Evolutionary conservation across 2,888 invertebrate species (phyloP).

Genomic region (Eilema caniola): DNA sequence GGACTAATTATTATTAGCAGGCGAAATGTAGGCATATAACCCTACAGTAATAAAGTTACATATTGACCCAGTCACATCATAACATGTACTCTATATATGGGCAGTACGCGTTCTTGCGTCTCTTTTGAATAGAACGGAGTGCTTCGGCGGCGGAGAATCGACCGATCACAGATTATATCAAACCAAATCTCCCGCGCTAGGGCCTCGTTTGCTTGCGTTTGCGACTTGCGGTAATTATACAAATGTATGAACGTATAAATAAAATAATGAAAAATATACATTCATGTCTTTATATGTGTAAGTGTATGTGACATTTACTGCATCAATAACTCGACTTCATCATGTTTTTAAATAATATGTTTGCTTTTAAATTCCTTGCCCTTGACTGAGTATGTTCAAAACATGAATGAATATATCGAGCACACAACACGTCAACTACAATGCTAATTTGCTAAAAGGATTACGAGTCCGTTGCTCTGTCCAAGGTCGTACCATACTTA

Average conservation of each 20-base stretch:
- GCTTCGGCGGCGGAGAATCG: too few relatives aligned
- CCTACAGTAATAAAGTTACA: too few relatives aligned
- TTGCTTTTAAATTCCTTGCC: constrained; percentile 2
- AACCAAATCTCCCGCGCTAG: too few relatives aligned
- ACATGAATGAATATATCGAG: constrained; percentile 14
- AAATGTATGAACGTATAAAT: background rate
- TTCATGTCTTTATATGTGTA: background rate
- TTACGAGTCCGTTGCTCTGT: constrained; percentile 6
- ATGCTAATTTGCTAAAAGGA: constrained; percentile 17
- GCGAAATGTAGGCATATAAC: background rate
- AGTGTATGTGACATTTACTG: background rate
- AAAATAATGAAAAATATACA: background rate
- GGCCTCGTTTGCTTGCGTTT: too few relatives aligned
- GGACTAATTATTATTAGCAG: background rate
- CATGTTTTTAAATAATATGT: background rate
- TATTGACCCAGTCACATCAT: too few relatives aligned
- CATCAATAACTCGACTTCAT: background rate
- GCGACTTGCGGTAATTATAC: too few relatives aligned
- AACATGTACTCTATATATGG: too few relatives aligned
- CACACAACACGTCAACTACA: constrained; percentile 9
- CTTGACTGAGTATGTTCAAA: constrained; percentile 3
- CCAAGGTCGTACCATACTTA: constrained; percentile 8
- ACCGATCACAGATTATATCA: too few relatives aligned
- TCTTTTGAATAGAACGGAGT: too few relatives aligned
- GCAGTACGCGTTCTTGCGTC: too few relatives aligned